A percentile compares a stretch with the other conserved stretches of the same genome.
phyloP scores from a whole-genome alignment of 2,797 vertebrate genomes.

The Diplodus sargus region DNA sequence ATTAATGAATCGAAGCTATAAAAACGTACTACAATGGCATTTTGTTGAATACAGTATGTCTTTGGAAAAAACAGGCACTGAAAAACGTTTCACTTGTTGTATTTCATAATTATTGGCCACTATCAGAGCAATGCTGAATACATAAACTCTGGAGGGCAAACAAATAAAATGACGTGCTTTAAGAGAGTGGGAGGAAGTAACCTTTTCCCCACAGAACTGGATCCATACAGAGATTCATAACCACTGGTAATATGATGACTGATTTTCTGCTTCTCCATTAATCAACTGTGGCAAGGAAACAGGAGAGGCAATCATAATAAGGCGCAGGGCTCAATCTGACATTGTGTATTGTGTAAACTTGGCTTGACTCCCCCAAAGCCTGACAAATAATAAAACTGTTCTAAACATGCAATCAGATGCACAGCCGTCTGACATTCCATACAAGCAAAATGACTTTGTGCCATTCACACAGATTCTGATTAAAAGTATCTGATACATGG shows the following conservation, averaged over 20 bases:
- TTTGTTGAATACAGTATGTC: constrained; percentile 37
- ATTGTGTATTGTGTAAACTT: constrained; percentile 50
- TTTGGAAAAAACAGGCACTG: constrained; percentile 12
- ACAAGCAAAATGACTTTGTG: constrained; percentile 47
- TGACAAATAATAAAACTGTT: constrained; percentile 46
- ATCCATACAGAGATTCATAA: constrained; percentile 3
- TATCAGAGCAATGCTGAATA: constrained; percentile 26
- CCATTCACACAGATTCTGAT: constrained; percentile 47
- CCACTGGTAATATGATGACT: constrained; percentile 3
- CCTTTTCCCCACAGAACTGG: constrained; percentile 16
- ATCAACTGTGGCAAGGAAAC: constrained; percentile 31
- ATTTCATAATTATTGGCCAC: constrained; percentile 28
- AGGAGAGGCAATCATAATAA: constrained; percentile 42
- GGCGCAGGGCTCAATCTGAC: constrained; percentile 44
- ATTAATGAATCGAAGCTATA: constrained; percentile 55
- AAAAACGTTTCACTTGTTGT: constrained; percentile 30
- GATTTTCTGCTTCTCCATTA: constrained; percentile 33
- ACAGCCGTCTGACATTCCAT: constrained; percentile 32
- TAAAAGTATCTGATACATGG: constrained; percentile 42
- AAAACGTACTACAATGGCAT: constrained; percentile 48
- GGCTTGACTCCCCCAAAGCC: constrained; percentile 39
- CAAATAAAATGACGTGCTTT: constrained; percentile 29
- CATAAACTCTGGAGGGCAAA: constrained; percentile 16
- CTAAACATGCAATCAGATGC: constrained; percentile 35
- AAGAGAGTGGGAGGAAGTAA: constrained; percentile 16